phyloP scores from a whole-genome alignment of 2,113 vertebrate genomes.

The Eptatretus burgeri region DNA sequence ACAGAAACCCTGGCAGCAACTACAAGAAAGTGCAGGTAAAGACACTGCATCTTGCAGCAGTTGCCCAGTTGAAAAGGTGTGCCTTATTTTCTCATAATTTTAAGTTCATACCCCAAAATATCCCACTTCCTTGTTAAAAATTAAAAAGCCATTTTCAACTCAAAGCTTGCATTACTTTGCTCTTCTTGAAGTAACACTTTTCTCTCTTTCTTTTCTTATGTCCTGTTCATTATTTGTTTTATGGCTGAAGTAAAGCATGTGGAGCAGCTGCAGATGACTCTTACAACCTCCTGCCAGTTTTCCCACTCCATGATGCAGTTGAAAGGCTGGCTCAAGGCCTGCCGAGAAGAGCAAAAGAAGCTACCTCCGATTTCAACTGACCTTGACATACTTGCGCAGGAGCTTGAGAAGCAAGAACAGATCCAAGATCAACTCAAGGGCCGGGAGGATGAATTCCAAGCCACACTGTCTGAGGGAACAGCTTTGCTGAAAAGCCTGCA shows the following conservation, averaged over 20 bases:
- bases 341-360: slow-evolving; percentile 21
- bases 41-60: not conserved
- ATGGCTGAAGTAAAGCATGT: slow-evolving; percentile 46
- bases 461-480: slow-evolving; percentile 49
- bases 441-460: slow-evolving; percentile 68
- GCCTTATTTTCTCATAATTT: too few species aligned
- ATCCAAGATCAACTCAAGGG: slow-evolving; percentile 53
- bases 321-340: slow-evolving; percentile 50
- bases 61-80: too few species aligned
- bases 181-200: not conserved
- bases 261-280: slow-evolving; percentile 59
- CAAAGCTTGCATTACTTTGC: too few species aligned
- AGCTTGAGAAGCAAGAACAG: slow-evolving; percentile 50
- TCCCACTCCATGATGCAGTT: slow-evolving; percentile 91
- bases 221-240: not conserved
- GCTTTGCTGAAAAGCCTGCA: slow-evolving; percentile 27
- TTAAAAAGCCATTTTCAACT: too few species aligned
- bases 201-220: not conserved
- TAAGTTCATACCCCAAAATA: not conserved
- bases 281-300: slow-evolving; percentile 86
- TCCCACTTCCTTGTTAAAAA: not conserved
- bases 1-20: slow-evolving; percentile 38
- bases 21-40: slow-evolving; percentile 73
- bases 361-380: slow-evolving; percentile 37
- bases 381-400: slow-evolving; percentile 27